Evolutionary conservation across 2,113 vertebrate species (phyloP).

Genomic region (Uropsilus gracilis): DNA sequence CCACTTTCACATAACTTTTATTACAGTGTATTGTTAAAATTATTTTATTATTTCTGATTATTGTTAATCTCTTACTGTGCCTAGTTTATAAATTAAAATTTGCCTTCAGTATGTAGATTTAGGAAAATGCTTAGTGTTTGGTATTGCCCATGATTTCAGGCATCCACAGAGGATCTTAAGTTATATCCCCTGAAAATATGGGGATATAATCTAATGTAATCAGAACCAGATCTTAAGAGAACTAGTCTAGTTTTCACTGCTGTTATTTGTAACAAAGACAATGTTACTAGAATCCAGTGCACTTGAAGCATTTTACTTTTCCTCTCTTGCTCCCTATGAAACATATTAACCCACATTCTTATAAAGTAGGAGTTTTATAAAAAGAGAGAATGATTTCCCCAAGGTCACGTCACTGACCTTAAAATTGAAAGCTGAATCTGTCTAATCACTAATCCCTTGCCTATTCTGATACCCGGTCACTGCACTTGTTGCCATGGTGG

Average conservation of each 20-base stretch:
- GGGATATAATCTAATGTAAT: background rate
- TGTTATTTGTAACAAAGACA: background rate
- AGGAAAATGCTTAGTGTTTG: background rate
- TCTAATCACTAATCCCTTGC: background rate
- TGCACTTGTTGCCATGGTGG: constrained; percentile 2
- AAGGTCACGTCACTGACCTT: constrained; percentile 21
- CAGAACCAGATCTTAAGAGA: background rate
- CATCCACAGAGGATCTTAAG: background rate
- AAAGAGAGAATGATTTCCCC: constrained; percentile 24
- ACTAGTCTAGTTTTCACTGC: background rate
- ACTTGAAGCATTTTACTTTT: constrained; percentile 49
- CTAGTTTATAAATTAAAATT: background rate
- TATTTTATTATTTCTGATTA: too few species aligned
- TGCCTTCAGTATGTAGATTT: background rate
- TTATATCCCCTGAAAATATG: background rate
- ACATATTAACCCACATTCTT: constrained; percentile 41
- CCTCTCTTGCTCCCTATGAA: background rate
- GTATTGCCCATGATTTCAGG: background rate
- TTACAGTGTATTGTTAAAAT: too few species aligned
- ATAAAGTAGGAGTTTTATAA: constrained; percentile 32
- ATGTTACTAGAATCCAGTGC: background rate
- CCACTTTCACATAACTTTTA: too few species aligned
- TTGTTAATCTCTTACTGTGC: background rate
- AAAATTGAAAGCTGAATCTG: constrained; percentile 7
- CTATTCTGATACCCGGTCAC: background rate